Percentiles rank a stretch among this genome's conserved stretches.
Conservation (phyloP, 2,888 invertebrate genomes). For the Hartigia nigra region DNA sequence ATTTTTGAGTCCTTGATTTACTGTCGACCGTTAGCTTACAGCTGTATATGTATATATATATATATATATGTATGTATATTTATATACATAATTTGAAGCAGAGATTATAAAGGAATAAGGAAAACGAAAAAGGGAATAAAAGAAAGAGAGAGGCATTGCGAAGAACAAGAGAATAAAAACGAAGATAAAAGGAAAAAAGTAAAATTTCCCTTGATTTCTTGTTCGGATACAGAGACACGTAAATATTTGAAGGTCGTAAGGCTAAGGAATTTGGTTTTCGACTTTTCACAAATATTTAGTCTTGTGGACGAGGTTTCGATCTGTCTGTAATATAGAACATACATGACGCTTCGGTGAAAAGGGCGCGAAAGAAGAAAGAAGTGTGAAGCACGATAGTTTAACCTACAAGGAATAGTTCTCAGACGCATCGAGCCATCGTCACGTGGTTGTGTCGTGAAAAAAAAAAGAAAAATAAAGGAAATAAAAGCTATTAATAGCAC, state of each 20-base stretch:
- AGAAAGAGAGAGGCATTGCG: neutral
- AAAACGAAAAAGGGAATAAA: neutral
- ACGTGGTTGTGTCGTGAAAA: neutral
- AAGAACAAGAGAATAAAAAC: neutral
- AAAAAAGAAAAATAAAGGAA: neutral
- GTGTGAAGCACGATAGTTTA: neutral
- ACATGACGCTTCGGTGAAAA: neutral
- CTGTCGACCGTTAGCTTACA: neutral
- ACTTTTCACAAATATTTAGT: slow-evolving; percentile 1
- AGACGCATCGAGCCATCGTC: neutral
- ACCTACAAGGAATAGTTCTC: neutral
- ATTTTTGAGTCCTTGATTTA: neutral
- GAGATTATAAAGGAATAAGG: neutral
- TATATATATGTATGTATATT: neutral
- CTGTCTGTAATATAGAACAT: neutral
- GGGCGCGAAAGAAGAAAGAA: neutral
- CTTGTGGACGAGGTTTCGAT: neutral
- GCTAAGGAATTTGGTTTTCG: neutral
- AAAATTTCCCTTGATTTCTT: neutral
- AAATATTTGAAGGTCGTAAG: neutral
- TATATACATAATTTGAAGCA: neutral
- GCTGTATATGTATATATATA: neutral
- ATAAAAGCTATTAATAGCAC: neutral
- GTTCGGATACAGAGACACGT: neutral
- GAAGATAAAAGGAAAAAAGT: neutral